Evolutionary conservation across 2,797 vertebrate genomes (phyloP), one percentile per base, ranked within the genome.

Genomic region (Dipus sagitta): DNA sequence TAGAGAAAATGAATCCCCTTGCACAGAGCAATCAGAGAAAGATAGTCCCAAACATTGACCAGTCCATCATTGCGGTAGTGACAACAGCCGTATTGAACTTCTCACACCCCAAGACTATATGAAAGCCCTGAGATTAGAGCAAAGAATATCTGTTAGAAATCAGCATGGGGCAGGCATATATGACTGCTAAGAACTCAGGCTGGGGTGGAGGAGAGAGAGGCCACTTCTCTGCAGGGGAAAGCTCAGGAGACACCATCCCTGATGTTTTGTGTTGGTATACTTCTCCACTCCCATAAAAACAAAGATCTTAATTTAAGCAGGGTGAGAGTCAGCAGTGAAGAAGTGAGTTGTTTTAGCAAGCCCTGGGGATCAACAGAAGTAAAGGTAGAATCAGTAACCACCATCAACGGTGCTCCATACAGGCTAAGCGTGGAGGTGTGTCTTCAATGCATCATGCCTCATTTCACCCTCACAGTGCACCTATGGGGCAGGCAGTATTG

Each of bases 51-150:
- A 98, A 98, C 98, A 98, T 97, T 98, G 98, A 97, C 97, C 98
- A 98, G 98, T 98, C 97, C 97, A 21, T 98, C 98, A 97, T 96
- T 38, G 9, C 2, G 4, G 81, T 0, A 0, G 98, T 0, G 98
- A 97, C 98, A 98, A 98, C 98, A 98, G 98, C 98, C 96, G 76
- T 98, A 97, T 97, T 18, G 8, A 96, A 98, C 97, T 98, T 98
- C 98, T 98, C 98, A 30, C 90, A 7, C 94, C 97, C 98, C 58
- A 1, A 98, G 96, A 98, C 98, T 98, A 98, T 98, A 98, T 98
- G 98, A 98, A 98, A 98, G 97, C 96, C 96, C 20, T n/a, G 97
- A 98, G 98, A 98, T 98, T 98, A 97, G 96, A 88, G 96, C 92
- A 92, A 96, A 58, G 14, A 58, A 97, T 97, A 98, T 98, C 98